These are phyloP conservation scores for Actinernus sp. DNA, from an alignment of 92 coral and sea anemone genomes.

Conservation along the genomic window DNA sequence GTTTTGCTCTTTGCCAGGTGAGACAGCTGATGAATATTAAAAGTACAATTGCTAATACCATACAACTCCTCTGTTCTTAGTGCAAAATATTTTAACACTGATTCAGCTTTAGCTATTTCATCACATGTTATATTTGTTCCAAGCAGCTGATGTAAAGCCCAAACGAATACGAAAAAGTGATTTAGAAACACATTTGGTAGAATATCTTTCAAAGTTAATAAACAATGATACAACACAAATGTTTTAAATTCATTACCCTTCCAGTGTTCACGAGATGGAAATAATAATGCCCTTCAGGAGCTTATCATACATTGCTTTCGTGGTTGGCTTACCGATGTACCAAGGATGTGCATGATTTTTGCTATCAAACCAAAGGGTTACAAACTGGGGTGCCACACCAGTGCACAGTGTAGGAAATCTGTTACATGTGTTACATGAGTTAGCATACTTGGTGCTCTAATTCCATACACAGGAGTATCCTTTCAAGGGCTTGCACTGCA, in stretches of 20 bases:
- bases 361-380: constrained; percentile 3
- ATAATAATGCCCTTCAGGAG: background rate
- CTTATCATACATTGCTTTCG: background rate
- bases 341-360: constrained; percentile 8
- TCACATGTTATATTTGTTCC: background rate
- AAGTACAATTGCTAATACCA: background rate
- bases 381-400: constrained; percentile 9
- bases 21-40: background rate
- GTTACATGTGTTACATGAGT: constrained; percentile 2
- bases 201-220: too few species aligned
- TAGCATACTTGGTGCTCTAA: constrained; percentile 14
- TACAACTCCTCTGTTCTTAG: background rate
- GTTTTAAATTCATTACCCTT: constrained; percentile 9
- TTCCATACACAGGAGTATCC: constrained; percentile 7
- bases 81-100: background rate
- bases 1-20: background rate
- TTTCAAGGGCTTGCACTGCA: too few species aligned
- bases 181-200: too few species aligned
- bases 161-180: constrained; percentile 4
- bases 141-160: background rate
- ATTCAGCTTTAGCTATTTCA: background rate
- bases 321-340: constrained; percentile 11
- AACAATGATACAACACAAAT: too few species aligned
- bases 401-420: constrained; percentile 5
- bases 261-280: constrained; percentile 12